Percentiles rank a stretch among this genome's conserved stretches.
phyloP scores from a whole-genome alignment of 2,888 invertebrate species.

The Epicampocera succincta region DNA sequence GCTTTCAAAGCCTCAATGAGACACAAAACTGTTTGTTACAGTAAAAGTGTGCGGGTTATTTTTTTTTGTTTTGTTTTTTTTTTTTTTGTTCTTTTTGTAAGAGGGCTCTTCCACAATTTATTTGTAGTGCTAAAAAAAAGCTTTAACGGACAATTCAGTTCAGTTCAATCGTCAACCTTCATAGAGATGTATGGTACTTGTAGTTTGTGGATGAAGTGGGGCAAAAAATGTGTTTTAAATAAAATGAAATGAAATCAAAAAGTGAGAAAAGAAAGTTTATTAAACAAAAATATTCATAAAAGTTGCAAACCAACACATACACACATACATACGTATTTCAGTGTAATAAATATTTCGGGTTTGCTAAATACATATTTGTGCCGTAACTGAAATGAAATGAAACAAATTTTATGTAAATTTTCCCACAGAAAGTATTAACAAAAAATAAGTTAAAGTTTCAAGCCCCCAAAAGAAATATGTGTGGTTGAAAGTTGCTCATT shows the following conservation, averaged over 20 bases:
- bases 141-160: slow-evolving; percentile 65
- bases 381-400: no score
- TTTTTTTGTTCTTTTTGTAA: background rate
- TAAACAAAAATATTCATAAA: background rate
- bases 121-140: slow-evolving; percentile 63
- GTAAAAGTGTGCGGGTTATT: background rate
- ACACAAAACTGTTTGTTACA: background rate
- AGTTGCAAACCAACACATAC: background rate
- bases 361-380: background rate
- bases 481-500: slow-evolving; percentile 5
- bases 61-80: background rate
- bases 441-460: background rate
- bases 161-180: slow-evolving; percentile 69
- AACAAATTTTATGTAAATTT: no score
- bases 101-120: slow-evolving; percentile 33
- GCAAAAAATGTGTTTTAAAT: slow-evolving; percentile 47
- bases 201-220: slow-evolving; percentile 49
- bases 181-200: slow-evolving; percentile 59
- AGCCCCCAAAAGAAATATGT: slow-evolving; percentile 7
- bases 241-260: slow-evolving; percentile 24
- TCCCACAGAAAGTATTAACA: background rate
- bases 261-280: slow-evolving; percentile 21
- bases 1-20: slow-evolving; percentile 2
- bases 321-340: background rate
- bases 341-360: background rate